These are phyloP conservation scores for Noctilio leporinus DNA, from an alignment of 2,113 vertebrate genomes.

Conservation along the genomic window DNA sequence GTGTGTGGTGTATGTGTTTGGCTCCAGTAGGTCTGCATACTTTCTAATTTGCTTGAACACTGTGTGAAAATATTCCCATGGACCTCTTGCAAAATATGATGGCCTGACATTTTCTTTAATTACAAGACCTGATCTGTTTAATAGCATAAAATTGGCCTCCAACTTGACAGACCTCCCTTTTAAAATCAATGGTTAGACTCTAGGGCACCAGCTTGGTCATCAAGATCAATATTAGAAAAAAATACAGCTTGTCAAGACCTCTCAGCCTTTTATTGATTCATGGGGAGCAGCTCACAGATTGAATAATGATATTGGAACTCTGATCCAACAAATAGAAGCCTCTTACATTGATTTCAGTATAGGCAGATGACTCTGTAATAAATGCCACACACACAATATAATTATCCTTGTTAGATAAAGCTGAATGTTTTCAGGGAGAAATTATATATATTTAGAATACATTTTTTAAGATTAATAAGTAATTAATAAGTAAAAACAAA, in stretches of 20 bases:
- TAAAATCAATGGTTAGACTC: constrained; percentile 82
- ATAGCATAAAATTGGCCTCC: constrained; percentile 76
- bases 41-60: constrained; percentile 66
- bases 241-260: constrained; percentile 77
- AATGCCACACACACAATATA: constrained; percentile 54
- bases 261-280: constrained; percentile 81
- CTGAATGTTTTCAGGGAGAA: neutral
- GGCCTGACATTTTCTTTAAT: constrained; percentile 79
- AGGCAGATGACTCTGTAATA: constrained; percentile 64
- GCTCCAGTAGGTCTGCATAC: constrained; percentile 54
- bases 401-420: constrained; percentile 42
- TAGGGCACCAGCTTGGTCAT: constrained; percentile 81
- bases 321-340: constrained; percentile 67
- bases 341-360: constrained; percentile 71
- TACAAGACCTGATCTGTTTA: constrained; percentile 77
- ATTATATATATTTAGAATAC: neutral
- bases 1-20: constrained; percentile 4
- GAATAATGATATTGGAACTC: constrained; percentile 76
- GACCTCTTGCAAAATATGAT: constrained; percentile 73
- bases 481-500: neutral
- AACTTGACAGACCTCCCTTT: constrained; percentile 74
- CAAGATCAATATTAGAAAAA: constrained; percentile 80
- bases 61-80: constrained; percentile 67
- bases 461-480: neutral
- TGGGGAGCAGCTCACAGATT: constrained; percentile 67